phyloP scores from a whole-genome alignment of 2,113 vertebrate species.

The Oncorhynchus mykiss region DNA sequence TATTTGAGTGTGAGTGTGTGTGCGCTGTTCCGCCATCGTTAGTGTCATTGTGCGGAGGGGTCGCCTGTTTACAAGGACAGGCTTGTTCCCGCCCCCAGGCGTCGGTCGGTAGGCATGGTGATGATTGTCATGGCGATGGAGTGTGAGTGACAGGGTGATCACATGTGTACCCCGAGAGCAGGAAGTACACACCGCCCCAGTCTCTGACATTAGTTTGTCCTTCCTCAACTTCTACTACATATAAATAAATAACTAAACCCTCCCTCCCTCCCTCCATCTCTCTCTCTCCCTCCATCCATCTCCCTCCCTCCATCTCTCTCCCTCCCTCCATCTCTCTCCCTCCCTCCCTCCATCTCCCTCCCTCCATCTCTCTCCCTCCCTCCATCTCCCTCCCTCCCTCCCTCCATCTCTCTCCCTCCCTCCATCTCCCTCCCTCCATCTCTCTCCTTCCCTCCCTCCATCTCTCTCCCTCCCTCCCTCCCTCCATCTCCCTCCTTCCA shows the following conservation, averaged over 20 bases:
- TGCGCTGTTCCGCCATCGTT: constrained; percentile 58
- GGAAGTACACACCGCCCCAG: constrained; percentile 73
- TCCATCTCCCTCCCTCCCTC: too few species aligned
- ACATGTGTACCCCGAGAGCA: constrained; percentile 75
- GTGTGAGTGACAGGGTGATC: constrained; percentile 81
- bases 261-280: constrained; percentile 18
- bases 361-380: too few species aligned
- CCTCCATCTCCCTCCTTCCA: too few species aligned
- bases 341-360: background rate
- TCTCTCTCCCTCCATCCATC: constrained; percentile 33
- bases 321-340: constrained; percentile 24
- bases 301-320: constrained; percentile 19
- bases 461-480: too few species aligned
- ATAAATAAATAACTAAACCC: constrained; percentile 45
- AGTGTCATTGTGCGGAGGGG: constrained; percentile 59
- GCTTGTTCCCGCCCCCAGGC: constrained; percentile 71
- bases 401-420: too few species aligned
- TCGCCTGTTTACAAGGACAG: constrained; percentile 78
- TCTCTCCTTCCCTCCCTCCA: too few species aligned
- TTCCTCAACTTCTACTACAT: constrained; percentile 72
- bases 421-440: too few species aligned
- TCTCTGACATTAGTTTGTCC: constrained; percentile 83
- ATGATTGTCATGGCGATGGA: constrained; percentile 81
- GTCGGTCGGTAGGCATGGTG: constrained; percentile 51
- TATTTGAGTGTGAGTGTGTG: constrained; percentile 23